Evolutionary conservation across 1,140 invertebrate species (phyloP).

Genomic region (Drosophila sturtevanti): DNA sequence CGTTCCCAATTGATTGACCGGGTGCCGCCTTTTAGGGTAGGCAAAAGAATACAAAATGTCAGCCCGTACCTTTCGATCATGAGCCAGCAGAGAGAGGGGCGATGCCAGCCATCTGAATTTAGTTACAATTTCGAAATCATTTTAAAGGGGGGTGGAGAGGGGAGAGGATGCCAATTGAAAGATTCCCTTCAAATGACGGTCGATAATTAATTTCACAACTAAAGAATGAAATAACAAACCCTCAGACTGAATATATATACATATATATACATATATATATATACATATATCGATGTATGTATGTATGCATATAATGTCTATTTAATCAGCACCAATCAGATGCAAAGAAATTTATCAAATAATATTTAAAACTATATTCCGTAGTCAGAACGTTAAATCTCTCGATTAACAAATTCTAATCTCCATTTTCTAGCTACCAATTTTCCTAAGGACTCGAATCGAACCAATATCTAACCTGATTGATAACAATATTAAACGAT

Average conservation of each 20-base stretch:
- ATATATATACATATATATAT: too few species aligned
- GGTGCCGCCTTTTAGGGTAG: slow-evolving; percentile 17
- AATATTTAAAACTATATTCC: too few species aligned
- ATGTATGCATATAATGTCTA: too few species aligned
- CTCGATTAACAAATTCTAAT: too few species aligned
- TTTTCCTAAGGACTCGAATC: too few species aligned
- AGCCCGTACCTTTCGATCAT: slow-evolving; percentile 27
- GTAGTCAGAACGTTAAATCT: too few species aligned
- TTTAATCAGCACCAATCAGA: too few species aligned
- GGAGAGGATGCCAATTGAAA: slow-evolving; percentile 46
- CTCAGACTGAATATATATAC: not conserved
- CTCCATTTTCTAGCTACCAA: too few species aligned
- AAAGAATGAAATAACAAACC: slow-evolving; percentile 13
- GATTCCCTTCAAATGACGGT: slow-evolving; percentile 71
- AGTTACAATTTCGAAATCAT: slow-evolving; percentile 16
- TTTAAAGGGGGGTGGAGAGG: slow-evolving; percentile 26
- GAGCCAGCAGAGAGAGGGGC: not conserved
- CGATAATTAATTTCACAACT: slow-evolving; percentile 62
- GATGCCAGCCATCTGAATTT: slow-evolving; percentile 33
- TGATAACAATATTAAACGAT: too few species aligned
- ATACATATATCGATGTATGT: too few species aligned
- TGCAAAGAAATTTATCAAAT: too few species aligned
- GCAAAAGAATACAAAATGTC: slow-evolving; percentile 27
- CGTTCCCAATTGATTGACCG: slow-evolving; percentile 57
- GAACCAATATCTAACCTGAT: too few species aligned